These are phyloP conservation scores for Drosophila colorata DNA, from an alignment of 2,888 invertebrate species.

Conservation along the genomic window DNA sequence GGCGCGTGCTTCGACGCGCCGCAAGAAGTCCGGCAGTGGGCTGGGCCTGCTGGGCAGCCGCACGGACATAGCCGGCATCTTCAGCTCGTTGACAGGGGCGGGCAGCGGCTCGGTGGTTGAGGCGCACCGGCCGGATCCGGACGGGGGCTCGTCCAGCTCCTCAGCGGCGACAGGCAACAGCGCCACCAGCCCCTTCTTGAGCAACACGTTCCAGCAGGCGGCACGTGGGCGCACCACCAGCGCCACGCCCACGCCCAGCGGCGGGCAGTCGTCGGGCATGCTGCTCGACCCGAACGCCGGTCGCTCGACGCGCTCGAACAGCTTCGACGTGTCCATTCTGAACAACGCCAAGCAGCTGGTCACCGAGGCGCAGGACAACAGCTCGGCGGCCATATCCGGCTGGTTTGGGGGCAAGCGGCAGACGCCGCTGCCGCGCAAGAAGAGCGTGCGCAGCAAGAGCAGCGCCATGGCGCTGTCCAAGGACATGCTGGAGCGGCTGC, in stretches of 20 bases:
- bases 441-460: conserved; percentile 86
- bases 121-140: conserved; percentile 84
- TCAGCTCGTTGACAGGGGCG: conserved; percentile 88
- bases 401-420: conserved; percentile 92
- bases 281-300: conserved; percentile 84
- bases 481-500: conserved; percentile 87
- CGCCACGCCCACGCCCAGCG: conserved; percentile 71
- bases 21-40: conserved; percentile 80
- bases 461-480: conserved; percentile 86
- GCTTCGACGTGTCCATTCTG: conserved; percentile 92
- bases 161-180: conserved; percentile 62
- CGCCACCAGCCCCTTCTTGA: conserved; percentile 57
- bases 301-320: conserved; percentile 91
- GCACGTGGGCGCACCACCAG: conserved; percentile 73
- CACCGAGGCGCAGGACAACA: conserved; percentile 85
- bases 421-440: conserved; percentile 90
- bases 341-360: conserved; percentile 86
- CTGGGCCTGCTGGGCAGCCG: conserved; percentile 92
- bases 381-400: conserved; percentile 87
- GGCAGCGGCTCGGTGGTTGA: conserved; percentile 90
- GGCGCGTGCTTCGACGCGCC: conserved; percentile 75
- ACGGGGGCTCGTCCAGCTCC: conserved; percentile 66
- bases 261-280: conserved; percentile 58
- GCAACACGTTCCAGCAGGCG: conserved; percentile 70
- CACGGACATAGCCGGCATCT: conserved; percentile 92